Base-by-base conservation (phyloP, 2,113 vertebrate genomes). In the Xyliphius kryptos region DNA sequence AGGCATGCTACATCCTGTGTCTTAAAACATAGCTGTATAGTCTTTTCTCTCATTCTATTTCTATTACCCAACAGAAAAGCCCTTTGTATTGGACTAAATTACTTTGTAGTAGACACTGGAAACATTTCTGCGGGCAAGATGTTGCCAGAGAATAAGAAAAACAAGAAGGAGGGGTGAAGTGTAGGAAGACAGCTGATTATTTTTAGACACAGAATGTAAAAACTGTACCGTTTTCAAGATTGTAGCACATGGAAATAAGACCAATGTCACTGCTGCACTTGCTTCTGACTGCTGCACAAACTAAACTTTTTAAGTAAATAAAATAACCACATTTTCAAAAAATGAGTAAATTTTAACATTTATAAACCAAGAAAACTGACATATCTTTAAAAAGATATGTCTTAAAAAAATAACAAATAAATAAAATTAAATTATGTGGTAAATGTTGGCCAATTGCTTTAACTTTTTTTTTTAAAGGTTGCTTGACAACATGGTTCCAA, bases 151-250 rank as follows among this genome's bases (percentile, higher is more conserved):
- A 50, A 14, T 58, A 50, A 53, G 15, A 59, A 37, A 55, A 20
- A 54, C 22, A 56, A 20, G 32, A 62, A 51, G 21, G 49, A 66
- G 59, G 22, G 58, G 53, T 64, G 62, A 72, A 61, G 56, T 56
- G 12, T 48, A 64, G 61, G 36, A 58, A 43, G 20, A 53, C 32
- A 62, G 65, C 37, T 73, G 53, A 70, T 71, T 61, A 26, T 57
- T 79, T 83, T 84, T 84, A 85, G 83, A 86, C 81, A 81, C 73
- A 84, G 79, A 79, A 80, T 76, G 78, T 75, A 79, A 63, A 66
- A 80, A 72, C 77, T 26, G 68, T 61, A 72, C 70, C 80, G 77
- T 75, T 57, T 77, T 32, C 13, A 50, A 43, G 57, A 51, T 63
- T 20, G 17, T 15, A 56, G 38, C 59, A 50, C 57, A 38, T 51